Conservation (phyloP, 2,797 vertebrate genomes). For the Decapterus maruadsi region DNA sequence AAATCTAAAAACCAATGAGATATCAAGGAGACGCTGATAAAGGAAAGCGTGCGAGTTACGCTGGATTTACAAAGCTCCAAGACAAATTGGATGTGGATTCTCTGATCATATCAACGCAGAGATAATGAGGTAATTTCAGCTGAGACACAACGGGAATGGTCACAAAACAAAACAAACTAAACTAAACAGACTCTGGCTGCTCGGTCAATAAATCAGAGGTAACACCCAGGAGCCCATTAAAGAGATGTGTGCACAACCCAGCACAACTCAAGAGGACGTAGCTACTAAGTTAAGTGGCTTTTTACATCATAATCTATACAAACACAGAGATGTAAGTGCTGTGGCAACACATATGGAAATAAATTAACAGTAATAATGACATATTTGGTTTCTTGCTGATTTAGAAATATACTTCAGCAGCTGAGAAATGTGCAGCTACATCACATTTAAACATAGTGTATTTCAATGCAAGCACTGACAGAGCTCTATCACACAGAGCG, state of each 20-base stretch:
- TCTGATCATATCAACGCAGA: slow-evolving; percentile 51
- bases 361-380: background rate
- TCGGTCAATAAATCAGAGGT: slow-evolving; percentile 5
- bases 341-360: background rate
- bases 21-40: background rate
- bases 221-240: slow-evolving; percentile 3
- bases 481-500: no score
- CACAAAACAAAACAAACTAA: background rate
- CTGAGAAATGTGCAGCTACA: no score
- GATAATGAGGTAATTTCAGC: slow-evolving; percentile 51
- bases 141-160: slow-evolving; percentile 1
- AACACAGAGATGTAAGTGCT: background rate
- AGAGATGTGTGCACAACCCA: slow-evolving; percentile 28
- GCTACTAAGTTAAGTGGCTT: background rate
- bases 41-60: slow-evolving; percentile 1
- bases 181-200: slow-evolving; percentile 1
- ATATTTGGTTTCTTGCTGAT: background rate
- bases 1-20: slow-evolving; percentile 9
- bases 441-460: no score
- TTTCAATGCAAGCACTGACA: no score
- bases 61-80: slow-evolving; percentile 27
- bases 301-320: background rate
- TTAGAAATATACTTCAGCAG: no score
- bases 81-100: slow-evolving; percentile 26
- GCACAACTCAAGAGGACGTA: background rate